phyloP scores from a whole-genome alignment of 1,140 invertebrate species.

The Caenorhabditis briggsae region DNA sequence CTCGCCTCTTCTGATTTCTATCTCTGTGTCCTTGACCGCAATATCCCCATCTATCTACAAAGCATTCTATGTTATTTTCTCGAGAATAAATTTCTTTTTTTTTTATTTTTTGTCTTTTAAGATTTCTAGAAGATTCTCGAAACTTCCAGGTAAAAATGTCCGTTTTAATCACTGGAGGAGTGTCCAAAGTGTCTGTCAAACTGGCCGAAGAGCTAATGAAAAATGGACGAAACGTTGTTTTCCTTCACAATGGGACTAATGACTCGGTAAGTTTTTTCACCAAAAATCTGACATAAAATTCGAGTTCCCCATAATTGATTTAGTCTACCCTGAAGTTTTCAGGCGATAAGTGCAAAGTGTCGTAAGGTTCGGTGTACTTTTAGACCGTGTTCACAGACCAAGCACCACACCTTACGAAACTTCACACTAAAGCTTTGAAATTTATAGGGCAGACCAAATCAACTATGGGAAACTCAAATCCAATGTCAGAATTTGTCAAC shows the following conservation, averaged over 20 bases:
- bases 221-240: constrained; percentile 16
- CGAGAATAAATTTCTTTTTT: background rate
- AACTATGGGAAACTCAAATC: no score
- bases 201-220: background rate
- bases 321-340: no score
- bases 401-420: no score
- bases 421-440: no score
- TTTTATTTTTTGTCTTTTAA: background rate
- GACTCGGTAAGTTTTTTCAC: background rate
- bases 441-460: no score
- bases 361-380: no score
- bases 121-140: background rate
- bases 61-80: background rate
- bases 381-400: no score
- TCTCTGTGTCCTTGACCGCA: constrained; percentile 42
- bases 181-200: background rate
- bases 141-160: constrained; percentile 24
- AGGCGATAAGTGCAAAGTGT: no score
- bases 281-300: background rate
- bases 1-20: constrained; percentile 19
- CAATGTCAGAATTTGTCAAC: no score
- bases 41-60: background rate
- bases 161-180: constrained; percentile 4
- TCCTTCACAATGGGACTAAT: background rate
- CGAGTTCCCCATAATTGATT: no score